Percentiles rank a stretch among this genome's conserved stretches.
phyloP scores from a whole-genome alignment of 2,888 invertebrate genomes.

The Trichogramma evanescens region DNA sequence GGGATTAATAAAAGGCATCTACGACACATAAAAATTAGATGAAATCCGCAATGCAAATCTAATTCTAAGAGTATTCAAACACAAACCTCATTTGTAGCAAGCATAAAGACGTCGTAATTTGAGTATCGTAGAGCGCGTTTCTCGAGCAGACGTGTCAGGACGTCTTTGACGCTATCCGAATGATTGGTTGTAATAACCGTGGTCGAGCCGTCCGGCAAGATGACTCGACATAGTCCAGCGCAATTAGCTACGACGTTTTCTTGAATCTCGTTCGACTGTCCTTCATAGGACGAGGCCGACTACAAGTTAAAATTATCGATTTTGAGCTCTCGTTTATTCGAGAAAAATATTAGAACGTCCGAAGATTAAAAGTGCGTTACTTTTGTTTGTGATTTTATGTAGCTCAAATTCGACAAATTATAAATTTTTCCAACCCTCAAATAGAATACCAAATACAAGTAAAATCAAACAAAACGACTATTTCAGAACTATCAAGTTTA shows the following conservation, averaged over 20 bases:
- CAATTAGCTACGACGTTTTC: constrained; percentile 42
- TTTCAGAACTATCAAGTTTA: neutral
- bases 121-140: constrained; percentile 73
- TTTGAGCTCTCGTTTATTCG: constrained; percentile 7
- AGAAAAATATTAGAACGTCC: neutral
- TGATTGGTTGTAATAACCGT: constrained; percentile 81
- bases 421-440: constrained; percentile 2
- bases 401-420: constrained; percentile 11
- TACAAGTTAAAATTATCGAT: constrained; percentile 38
- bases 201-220: constrained; percentile 84
- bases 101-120: constrained; percentile 74
- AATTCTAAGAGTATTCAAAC: constrained; percentile 8
- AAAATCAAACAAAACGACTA: neutral
- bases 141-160: constrained; percentile 76
- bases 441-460: no score
- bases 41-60: constrained; percentile 8
- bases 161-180: constrained; percentile 66
- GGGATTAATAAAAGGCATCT: neutral
- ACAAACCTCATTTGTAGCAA: constrained; percentile 47
- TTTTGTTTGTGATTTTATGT: no score
- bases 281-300: constrained; percentile 45
- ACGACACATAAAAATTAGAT: neutral
- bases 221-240: constrained; percentile 67
- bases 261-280: constrained; percentile 45
- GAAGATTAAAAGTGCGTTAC: neutral